Evolutionary conservation across 2,888 invertebrate species (phyloP), one percentile per base, ranked within the genome.

Genomic region (Acanthoscelides obtectus): DNA sequence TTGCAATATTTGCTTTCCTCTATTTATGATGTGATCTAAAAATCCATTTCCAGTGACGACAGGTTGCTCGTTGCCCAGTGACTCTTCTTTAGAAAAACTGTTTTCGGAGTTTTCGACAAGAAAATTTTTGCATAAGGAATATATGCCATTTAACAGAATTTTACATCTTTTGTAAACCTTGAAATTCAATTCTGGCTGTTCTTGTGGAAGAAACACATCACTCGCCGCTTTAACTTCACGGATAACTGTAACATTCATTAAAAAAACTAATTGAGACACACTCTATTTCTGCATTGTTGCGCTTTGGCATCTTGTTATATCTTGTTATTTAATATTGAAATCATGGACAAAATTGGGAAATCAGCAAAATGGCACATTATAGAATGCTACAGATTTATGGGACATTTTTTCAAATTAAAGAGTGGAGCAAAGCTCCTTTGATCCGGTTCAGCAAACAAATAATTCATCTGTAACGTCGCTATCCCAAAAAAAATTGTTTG

Each of bases 1-100:
- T 76, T 82, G 80, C 22, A 84, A 72, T 69, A 84, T 80, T 73
- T 82, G 76, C 74, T 81, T 79, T 19, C 83, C 82, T 75, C 78
- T 79, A 22, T 75, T 76, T 22, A 81, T 77, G 19, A 84, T 80
- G 22, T 81, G 79, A 22, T 80, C 78, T 64, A 84, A 69, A 71
- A 77, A 78, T 21, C 66, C 71, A 71, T 79, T 78, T 63, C 72
- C 72, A n/a, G 64, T 72, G 17, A 66, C 45, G 2, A 67, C 67
- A 6, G 64, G 20, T 25, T 64, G 63, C 12, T 20, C 22, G 22
- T 66, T 66, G 66, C 21, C 20, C 25, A n/a, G 12, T 5, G 21
- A 68, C 20, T 63, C 71, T 71, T 68, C 70, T 69, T 67, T 70
- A 17, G 45, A 22, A 22, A 22, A 68, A 70, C 72, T 19, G 21